phyloP scores from a whole-genome alignment of 1,140 invertebrate species.

The Drosophila sulfurigaster region DNA sequence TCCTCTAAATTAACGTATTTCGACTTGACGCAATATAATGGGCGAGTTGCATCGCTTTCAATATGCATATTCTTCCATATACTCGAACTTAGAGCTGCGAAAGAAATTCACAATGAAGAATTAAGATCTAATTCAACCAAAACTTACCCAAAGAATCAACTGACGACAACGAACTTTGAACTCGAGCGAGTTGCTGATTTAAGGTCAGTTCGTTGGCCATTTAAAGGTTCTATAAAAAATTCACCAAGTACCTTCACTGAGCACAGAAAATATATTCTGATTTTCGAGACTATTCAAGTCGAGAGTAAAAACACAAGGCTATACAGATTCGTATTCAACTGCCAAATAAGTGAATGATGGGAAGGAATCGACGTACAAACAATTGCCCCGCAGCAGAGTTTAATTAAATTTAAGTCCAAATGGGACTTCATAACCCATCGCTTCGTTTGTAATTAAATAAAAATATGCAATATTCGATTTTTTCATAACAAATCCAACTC shows the following conservation, averaged over 20 bases:
- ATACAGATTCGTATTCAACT: neutral
- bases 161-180: neutral
- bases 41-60: neutral
- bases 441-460: conserved; percentile 65
- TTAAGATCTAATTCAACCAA: too few species aligned
- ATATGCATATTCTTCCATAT: neutral
- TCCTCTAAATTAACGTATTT: neutral
- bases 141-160: conserved; percentile 15
- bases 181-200: conserved; percentile 10
- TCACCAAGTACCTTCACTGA: too few species aligned
- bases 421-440: conserved; percentile 60
- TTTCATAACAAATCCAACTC: conserved; percentile 60
- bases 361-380: conserved; percentile 3
- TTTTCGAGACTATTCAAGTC: neutral
- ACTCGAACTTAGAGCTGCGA: neutral
- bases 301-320: neutral
- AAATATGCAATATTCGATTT: conserved; percentile 71
- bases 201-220: conserved; percentile 8
- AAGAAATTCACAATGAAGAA: neutral
- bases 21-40: conserved; percentile 19
- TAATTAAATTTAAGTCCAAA: conserved; percentile 66
- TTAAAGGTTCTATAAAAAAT: neutral
- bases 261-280: too few species aligned
- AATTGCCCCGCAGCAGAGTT: conserved; percentile 36
- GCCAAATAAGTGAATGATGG: neutral